Evolutionary conservation across 1,140 invertebrate species (phyloP), one percentile per base, ranked within the genome.

Genomic region (Drosophila serrata): DNA sequence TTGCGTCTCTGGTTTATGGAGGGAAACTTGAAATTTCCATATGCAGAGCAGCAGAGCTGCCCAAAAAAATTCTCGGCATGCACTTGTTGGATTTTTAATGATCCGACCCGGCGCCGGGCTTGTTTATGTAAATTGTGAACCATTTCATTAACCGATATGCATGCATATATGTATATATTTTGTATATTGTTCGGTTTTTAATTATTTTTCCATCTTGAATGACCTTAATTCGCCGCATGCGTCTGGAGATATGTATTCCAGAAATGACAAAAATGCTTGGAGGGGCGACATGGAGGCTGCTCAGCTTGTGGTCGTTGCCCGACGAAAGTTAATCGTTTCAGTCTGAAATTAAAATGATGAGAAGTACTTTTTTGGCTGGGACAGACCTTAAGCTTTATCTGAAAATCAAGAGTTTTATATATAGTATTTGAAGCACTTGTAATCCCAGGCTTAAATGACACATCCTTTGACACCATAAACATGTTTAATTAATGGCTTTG

Each of bases 261-360:
- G 13, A 27, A 35, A 53, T 53, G 72, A 53, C 53, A 33, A 46
- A 75, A 62, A 59, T 69, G n/a, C n/a, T n/a, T n/a, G n/a, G n/a
- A n/a, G n/a, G n/a, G n/a, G n/a, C n/a, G n/a, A n/a, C n/a, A n/a
- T n/a, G n/a, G 62, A 78, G 78, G 79, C 56, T 17, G 37, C 81
- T 59, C 81, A 68, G 81, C 81, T 84, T 68, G 81, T 81, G 81
- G 77, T 84, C 81, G 75, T 65, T 84, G 80, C 35, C 75, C 75
- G 42, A 48, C 70, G 59, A 67, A 75, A 79, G 70, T 82, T 82
- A 79, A 82, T 69, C 69, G 64, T 49, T 69, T 42, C 45, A 57
- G 15, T 79, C 56, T 49, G 37, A 57, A 78, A 81, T 61, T 33
- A 51, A 67, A 62, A 48, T 40, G 42, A 49, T 33, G 48, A 33